Percentiles rank a stretch among this genome's conserved stretches.
phyloP scores from a whole-genome alignment of 2,888 invertebrate genomes.

The Drosophila mulleri region DNA sequence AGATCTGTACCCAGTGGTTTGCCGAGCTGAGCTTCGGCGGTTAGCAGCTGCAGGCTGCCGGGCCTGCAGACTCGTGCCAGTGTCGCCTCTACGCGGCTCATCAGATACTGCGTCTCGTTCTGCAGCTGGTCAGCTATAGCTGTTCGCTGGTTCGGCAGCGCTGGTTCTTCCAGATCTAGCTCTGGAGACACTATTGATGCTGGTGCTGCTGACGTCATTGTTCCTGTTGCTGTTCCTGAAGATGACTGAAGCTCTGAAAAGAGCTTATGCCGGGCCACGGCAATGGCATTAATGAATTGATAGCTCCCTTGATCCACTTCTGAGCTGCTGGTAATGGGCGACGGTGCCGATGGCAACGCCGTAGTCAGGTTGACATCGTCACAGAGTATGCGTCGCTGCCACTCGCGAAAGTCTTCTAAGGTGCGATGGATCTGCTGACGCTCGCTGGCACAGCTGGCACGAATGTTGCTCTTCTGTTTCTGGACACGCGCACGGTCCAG shows the following conservation, averaged over 20 bases:
- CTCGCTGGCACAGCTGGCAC: conserved; percentile 52
- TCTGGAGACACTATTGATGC: background rate
- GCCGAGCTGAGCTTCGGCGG: conserved; percentile 23
- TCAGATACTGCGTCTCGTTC: conserved; percentile 33
- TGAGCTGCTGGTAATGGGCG: conserved; percentile 33
- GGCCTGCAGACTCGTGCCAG: conserved; percentile 39
- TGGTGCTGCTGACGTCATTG: background rate
- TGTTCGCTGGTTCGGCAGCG: background rate
- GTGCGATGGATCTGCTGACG: conserved; percentile 49
- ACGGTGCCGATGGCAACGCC: background rate
- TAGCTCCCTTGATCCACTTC: conserved; percentile 60
- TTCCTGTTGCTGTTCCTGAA: background rate
- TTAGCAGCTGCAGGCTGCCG: conserved; percentile 35
- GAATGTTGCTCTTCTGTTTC: conserved; percentile 37
- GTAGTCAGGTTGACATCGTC: conserved; percentile 31
- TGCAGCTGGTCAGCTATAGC: conserved; percentile 31
- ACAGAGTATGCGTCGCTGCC: conserved; percentile 30
- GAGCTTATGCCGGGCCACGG: conserved; percentile 56
- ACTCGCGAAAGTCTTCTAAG: conserved; percentile 41
- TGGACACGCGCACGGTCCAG: conserved; percentile 70
- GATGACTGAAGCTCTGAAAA: conserved; percentile 37
- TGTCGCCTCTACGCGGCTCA: conserved; percentile 52
- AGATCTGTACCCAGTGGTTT: conserved; percentile 4
- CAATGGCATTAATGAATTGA: conserved; percentile 67
- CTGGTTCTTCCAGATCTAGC: background rate